These are phyloP conservation scores for Laticauda colubrina DNA, from an alignment of 2,113 vertebrate genomes.

Conservation along the genomic window DNA sequence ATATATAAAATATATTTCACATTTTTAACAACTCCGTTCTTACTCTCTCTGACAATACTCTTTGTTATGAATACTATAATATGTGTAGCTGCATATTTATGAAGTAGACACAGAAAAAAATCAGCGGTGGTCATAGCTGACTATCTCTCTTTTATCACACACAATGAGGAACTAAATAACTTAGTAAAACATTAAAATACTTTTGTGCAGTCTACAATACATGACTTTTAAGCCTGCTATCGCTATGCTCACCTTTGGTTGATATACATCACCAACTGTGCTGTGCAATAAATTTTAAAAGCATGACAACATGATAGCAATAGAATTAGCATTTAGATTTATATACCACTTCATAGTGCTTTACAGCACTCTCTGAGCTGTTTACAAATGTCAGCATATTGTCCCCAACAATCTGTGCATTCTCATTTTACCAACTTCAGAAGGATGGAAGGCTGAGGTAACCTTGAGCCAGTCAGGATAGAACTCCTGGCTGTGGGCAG, in stretches of 20 bases:
- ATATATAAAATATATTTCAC: neutral
- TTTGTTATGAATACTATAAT: constrained; percentile 50
- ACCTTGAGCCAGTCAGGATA: too few relatives aligned
- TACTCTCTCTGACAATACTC: neutral
- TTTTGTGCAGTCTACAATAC: constrained; percentile 32
- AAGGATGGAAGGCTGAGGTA: too few relatives aligned
- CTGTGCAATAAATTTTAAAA: neutral
- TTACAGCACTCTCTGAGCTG: too few relatives aligned
- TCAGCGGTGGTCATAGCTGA: constrained; percentile 29
- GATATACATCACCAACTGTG: neutral
- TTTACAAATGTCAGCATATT: too few relatives aligned
- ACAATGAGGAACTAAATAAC: constrained; percentile 29
- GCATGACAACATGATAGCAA: neutral
- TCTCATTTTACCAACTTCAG: too few relatives aligned
- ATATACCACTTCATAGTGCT: neutral
- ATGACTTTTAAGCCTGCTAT: neutral
- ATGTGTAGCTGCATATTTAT: constrained; percentile 48
- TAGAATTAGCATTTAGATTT: neutral
- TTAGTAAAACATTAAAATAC: constrained; percentile 19
- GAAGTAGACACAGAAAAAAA: constrained; percentile 55
- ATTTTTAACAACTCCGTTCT: neutral
- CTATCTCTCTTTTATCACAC: constrained; percentile 43
- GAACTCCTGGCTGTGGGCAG: neutral
- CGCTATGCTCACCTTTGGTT: neutral
- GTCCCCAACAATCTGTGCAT: too few relatives aligned